phyloP scores from a whole-genome alignment of 1,140 invertebrate species.

The Penaeus indicus region DNA sequence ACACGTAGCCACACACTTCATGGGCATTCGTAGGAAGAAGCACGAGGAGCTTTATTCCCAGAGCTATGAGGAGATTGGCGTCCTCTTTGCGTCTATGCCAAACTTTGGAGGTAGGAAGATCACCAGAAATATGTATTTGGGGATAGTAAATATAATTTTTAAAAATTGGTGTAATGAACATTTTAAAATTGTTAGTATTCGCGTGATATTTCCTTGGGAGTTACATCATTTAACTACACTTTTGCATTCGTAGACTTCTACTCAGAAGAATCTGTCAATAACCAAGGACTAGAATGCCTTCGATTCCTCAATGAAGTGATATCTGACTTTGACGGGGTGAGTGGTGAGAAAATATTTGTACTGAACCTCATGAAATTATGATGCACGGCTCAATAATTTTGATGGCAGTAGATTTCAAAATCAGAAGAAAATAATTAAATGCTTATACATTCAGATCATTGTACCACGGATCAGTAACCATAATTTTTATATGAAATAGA shows the following conservation, averaged over 20 bases:
- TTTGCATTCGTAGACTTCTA: constrained; percentile 85
- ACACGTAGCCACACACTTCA: constrained; percentile 91
- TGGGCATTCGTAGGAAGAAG: constrained; percentile 81
- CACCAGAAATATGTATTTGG: not conserved
- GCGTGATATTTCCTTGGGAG: not conserved
- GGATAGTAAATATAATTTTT: not conserved
- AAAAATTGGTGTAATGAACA: not conserved
- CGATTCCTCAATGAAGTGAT: constrained; percentile 98
- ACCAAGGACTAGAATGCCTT: constrained; percentile 95
- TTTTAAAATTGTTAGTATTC: too few species aligned
- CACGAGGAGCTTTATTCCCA: constrained; percentile 93
- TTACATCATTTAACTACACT: not conserved
- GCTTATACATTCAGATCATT: too few species aligned
- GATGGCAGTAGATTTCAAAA: too few species aligned
- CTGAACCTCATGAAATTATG: constrained; percentile 33
- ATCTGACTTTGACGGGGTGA: constrained; percentile 96
- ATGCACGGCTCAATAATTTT: not conserved
- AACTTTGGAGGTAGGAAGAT: constrained; percentile 82
- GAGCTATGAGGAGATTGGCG: constrained; percentile 92
- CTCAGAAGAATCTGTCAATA: constrained; percentile 94
- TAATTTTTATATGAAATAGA: too few species aligned
- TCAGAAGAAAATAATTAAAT: too few species aligned
- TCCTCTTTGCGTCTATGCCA: constrained; percentile 95
- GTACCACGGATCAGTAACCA: too few species aligned
- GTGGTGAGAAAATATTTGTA: constrained; percentile 68